Evolutionary conservation across 1,140 invertebrate genomes (phyloP), one percentile per base, ranked within the genome.

Genomic region (Eueides isabella): DNA sequence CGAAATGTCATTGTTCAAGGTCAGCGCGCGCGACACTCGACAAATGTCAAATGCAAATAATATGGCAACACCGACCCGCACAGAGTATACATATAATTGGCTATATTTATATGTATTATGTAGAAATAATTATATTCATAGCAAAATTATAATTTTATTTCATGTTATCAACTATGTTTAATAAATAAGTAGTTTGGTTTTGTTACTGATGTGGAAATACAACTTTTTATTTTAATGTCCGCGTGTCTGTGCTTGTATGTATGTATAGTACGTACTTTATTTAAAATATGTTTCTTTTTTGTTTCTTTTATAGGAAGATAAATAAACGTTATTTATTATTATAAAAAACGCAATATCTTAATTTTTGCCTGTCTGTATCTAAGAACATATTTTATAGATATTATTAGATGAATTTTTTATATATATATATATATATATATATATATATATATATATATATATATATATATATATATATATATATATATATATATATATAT

Each of bases 1-100:
- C 78, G 30, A 86, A 89, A 89, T 89, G 89, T 91, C 86, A 86
- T 80, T 80, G n/a, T 89, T 88, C 87, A 91, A 91, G 87, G 87
- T 84, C 80, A 83, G 28, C 67, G 68, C 61, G 71, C 65, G 78
- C 80, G 81, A 80, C 80, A 80, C 80, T 72, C 76, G 68, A 84
- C 80, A 89, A 87, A 88, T 88, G 86, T 88, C 87, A 89, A 82
- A 89, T 86, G 85, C 80, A 83, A 88, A 88, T 85, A 84, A 80
- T 74, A 80, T 75, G 73, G 68, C 69, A 65, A 79, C 81, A 66
- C 48, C 33, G 76, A 79, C 64, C 79, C 75, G 70, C 70, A 71
- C 67, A 63, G 61, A 63, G 26, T 63, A 63, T 63, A 67, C 62
- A 71, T 71, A 16, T 61, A n/a, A n/a, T 70, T 71, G 23, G 48